These are phyloP conservation scores for Brenthis hecate DNA, from an alignment of 2,888 invertebrate genomes.

Conservation along the genomic window DNA sequence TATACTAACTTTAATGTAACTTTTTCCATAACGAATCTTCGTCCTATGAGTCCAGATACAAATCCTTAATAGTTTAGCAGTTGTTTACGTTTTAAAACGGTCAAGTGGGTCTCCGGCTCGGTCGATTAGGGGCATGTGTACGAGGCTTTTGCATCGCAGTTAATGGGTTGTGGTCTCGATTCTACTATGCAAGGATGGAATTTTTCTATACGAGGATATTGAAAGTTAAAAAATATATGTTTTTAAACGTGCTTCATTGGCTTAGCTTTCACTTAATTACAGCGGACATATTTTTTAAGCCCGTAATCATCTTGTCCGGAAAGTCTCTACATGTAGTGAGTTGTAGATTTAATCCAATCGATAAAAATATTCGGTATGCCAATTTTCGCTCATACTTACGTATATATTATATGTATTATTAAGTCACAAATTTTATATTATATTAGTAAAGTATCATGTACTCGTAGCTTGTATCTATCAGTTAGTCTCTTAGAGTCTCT, in stretches of 20 bases:
- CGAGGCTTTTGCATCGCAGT: slow-evolving; percentile 32
- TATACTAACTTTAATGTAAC: background rate
- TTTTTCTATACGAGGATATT: background rate
- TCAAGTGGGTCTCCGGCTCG: slow-evolving; percentile 35
- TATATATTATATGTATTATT: too few species aligned
- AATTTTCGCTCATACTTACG: too few species aligned
- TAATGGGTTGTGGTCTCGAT: slow-evolving; percentile 29
- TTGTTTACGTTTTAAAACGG: slow-evolving; percentile 39
- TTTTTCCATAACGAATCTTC: background rate
- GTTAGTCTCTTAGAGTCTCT: too few species aligned
- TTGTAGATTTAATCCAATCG: too few species aligned
- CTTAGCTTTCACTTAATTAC: too few species aligned
- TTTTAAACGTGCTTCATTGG: background rate
- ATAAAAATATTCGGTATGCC: too few species aligned
- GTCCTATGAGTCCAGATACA: slow-evolving; percentile 9
- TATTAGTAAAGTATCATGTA: too few species aligned
- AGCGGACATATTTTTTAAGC: too few species aligned
- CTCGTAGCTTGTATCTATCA: too few species aligned
- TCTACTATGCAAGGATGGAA: slow-evolving; percentile 2
- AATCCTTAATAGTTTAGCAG: slow-evolving; percentile 27
- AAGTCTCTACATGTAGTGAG: too few species aligned
- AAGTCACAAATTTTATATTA: too few species aligned
- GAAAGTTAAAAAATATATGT: background rate
- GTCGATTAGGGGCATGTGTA: slow-evolving; percentile 37
- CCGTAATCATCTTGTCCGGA: too few species aligned